Evolutionary conservation across 1,140 invertebrate genomes (phyloP).

Genomic region (Drosophila navojoa): DNA sequence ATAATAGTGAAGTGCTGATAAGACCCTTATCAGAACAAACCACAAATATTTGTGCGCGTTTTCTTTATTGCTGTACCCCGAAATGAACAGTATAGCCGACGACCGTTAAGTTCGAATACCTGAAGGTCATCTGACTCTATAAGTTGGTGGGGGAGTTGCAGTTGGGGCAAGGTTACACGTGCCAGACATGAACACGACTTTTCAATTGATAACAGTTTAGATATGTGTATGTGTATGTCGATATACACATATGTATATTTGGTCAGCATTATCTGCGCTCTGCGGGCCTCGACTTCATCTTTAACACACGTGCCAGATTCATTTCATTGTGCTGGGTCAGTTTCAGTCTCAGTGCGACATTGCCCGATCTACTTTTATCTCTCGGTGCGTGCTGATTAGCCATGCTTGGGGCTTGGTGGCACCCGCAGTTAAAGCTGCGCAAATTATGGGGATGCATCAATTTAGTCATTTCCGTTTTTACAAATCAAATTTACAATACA

Average conservation of each 20-base stretch:
- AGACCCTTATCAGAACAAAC: no score
- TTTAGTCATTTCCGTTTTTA: constrained; percentile 66
- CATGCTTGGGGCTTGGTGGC: constrained; percentile 47
- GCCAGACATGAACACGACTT: no score
- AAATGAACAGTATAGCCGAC: no score
- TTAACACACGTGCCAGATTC: neutral
- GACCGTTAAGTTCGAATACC: no score
- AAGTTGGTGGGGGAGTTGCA: no score
- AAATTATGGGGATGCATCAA: constrained; percentile 61
- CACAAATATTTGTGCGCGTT: no score
- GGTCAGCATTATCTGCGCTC: neutral
- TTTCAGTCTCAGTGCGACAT: constrained; percentile 9
- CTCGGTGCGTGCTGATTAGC: constrained; percentile 65
- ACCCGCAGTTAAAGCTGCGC: constrained; percentile 18
- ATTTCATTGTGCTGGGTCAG: constrained; percentile 46
- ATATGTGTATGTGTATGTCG: no score
- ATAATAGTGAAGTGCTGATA: no score
- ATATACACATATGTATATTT: neutral
- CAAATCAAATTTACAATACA: neutral
- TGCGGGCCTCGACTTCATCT: neutral
- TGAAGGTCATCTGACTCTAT: no score
- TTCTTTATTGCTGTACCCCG: no score
- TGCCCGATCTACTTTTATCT: constrained; percentile 4
- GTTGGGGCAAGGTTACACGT: no score
- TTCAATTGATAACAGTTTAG: no score